These are phyloP conservation scores for Hucho hucho DNA, from an alignment of 2,113 vertebrate genomes.

Conservation along the genomic window DNA sequence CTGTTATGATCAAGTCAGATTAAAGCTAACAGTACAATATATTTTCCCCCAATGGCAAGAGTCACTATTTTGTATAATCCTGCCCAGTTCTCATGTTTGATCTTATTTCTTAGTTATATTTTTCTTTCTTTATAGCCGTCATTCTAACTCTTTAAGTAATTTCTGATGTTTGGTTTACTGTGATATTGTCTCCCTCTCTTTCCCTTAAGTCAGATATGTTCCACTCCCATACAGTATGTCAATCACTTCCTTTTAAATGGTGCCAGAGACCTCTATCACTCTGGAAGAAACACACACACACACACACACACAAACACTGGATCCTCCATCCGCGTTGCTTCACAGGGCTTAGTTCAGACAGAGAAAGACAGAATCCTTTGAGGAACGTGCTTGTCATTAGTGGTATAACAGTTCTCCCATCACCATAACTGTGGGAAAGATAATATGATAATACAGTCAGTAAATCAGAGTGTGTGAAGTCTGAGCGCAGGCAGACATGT, in stretches of 20 bases:
- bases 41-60: too few species aligned
- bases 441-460: conserved; percentile 5
- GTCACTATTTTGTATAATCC: too few species aligned
- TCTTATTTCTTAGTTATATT: neutral
- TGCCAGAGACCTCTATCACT: conserved; percentile 43
- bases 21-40: too few species aligned
- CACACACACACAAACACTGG: conserved; percentile 8
- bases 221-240: conserved; percentile 26
- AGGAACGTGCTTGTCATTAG: neutral
- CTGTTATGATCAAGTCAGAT: too few species aligned
- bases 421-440: conserved; percentile 6
- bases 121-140: conserved; percentile 27
- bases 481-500: conserved; percentile 5
- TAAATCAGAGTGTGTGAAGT: conserved; percentile 9
- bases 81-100: neutral
- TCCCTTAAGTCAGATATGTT: conserved; percentile 23
- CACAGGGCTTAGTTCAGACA: conserved; percentile 1
- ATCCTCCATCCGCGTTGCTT: neutral
- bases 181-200: conserved; percentile 18
- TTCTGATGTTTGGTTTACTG: conserved; percentile 29
- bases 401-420: neutral
- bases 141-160: conserved; percentile 27
- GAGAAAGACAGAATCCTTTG: neutral
- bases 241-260: conserved; percentile 43
- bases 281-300: conserved; percentile 14